Base-by-base conservation (phyloP, 2,888 invertebrate genomes). In the Heliconius cydno region DNA sequence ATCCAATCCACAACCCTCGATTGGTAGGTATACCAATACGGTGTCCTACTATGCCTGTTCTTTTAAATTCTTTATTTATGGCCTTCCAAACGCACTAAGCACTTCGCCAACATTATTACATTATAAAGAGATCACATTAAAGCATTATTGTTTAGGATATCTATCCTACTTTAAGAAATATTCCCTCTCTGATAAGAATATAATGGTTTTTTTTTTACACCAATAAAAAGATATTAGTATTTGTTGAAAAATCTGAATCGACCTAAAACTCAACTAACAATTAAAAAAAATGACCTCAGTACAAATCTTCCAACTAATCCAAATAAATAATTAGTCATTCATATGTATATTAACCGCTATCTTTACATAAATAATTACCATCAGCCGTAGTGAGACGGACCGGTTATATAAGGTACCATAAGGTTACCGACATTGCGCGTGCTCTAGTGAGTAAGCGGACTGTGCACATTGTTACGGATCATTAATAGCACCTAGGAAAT, bases 341-440 rank as follows among this genome's bases (percentile, higher is more conserved):
- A 81, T 28, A 28, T 65, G 65, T 73, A 81, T 79, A 79, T 52
- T 68, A 81, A 76, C 72, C 75, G 75, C 66, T 76, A 80, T 82
- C 77, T 77, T 67, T 70, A 82, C 75, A 77, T 80, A 82, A 76
- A 77, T 82, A 76, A 80, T 78, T 81, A 77, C 71, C 75, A 79
- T 71, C 70, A 71, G 78, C 66, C 78, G 79, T 70, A 76, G 79
- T 79, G 81, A 82, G 88, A 89, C 89, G 89, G 85, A 83, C 83
- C 68, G 77, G 84, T 92, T 92, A 91, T 86, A 87, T 90, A 91
- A 92, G 66, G 68, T 63, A 75, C 78, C 80, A 77, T 87, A 89
- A 88, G 91, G 90, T 91, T 87, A 90, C 85, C 88, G 89, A 90
- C 90, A 87, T 84, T 82, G 84, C 85, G 85, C 84, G 84, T 84